Evolutionary conservation across 2,113 vertebrate species (phyloP), one percentile per base, ranked within the genome.

Genomic region (Pseudorhombus dupliciocellatus): DNA sequence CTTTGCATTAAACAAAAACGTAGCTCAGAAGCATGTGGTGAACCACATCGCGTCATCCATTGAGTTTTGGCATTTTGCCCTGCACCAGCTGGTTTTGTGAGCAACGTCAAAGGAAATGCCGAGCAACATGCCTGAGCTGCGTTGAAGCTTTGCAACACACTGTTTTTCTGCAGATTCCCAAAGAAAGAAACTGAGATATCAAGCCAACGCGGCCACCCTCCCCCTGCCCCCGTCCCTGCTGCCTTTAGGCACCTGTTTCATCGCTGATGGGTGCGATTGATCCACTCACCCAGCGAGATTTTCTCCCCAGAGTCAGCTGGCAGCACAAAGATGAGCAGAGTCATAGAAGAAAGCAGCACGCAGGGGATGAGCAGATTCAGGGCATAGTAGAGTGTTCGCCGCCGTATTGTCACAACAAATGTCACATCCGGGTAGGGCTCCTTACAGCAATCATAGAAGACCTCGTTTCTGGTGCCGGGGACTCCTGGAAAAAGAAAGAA

Each of bases 281-380:
- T 79, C 20, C 18, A 67, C 91, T 92, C 84, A 94, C 93, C 95
- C 88, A 94, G 86, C 40, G 93, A 93, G 84, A 93, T 94, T 90
- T 94, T 95, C 89, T 96, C 95, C 56, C 94, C 94, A 4, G 94
- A 93, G 78, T 94, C 94, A 6, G 92, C 94, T 7, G 95, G 95
- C 55, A 95, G 91, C 84, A 95, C 91, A 60, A 94, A 95, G 70
- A 93, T 91, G 8, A 94, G 93, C 50, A 94, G 84, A 4, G 93
- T 93, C 93, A 94, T 94, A 7, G 93, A 93, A 12, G 93, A 94
- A 20, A 94, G 91, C 54, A 94, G 85, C 63, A 94, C 90, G 4
- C 94, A 94, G 22, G 94, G 94, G 77, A 95, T 90, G 72, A 94
- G 92, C 40, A 95, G 89, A 71, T 94, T 94, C 67, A 94, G 89